Conservation (phyloP, 2,888 invertebrate species). For the Metellina segmentata region DNA sequence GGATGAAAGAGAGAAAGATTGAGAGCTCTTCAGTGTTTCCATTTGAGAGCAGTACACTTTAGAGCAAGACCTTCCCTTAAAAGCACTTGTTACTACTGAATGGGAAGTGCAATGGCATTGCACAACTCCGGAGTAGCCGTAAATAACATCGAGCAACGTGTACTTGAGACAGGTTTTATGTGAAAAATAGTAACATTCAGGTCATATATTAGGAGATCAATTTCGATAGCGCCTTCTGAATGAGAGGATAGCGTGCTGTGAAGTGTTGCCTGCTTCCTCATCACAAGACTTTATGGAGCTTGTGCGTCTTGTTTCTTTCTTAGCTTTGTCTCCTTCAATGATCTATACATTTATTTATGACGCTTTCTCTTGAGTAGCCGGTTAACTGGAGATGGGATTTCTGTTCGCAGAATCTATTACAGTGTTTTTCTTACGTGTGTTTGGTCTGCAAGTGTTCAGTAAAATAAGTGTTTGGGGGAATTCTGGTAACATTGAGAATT, state of each 20-base stretch:
- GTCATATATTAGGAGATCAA: conserved; percentile 17
- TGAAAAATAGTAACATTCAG: conserved; percentile 24
- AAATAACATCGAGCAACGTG: conserved; percentile 2
- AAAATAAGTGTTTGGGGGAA: background rate
- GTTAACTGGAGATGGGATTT: background rate
- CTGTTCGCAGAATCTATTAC: background rate
- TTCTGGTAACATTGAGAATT: background rate
- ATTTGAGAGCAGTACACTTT: background rate
- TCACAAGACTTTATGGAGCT: conserved; percentile 29
- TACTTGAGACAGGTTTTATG: conserved; percentile 42
- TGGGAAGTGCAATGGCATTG: background rate
- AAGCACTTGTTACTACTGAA: conserved; percentile 10
- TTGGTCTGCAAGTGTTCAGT: background rate
- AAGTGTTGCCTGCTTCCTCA: conserved; percentile 21
- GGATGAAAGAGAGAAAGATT: no score
- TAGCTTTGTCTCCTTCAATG: background rate
- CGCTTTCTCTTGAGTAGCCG: background rate
- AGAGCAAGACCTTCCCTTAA: background rate
- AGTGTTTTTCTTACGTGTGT: background rate
- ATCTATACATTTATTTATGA: conserved; percentile 5
- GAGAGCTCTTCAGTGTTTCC: no score
- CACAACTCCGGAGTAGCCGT: background rate
- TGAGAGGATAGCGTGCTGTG: conserved; percentile 45
- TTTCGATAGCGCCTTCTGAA: conserved; percentile 45
- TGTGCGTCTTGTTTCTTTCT: background rate